phyloP scores from a whole-genome alignment of 2,888 invertebrate species.

The Chaitophorus viminalis region DNA sequence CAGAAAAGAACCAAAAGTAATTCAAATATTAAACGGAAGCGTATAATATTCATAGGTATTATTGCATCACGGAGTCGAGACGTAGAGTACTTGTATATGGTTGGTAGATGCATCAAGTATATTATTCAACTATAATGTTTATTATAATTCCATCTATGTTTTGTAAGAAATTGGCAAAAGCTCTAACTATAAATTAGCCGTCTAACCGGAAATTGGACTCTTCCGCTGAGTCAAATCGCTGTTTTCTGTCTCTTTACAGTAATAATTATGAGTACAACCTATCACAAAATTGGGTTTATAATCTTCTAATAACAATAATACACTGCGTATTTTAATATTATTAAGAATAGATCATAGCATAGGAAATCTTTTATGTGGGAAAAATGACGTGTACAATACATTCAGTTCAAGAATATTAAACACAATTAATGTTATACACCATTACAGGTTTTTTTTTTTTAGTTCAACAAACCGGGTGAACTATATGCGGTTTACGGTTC shows the following conservation, averaged over 20 bases:
- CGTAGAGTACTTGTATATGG: not conserved
- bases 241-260: too few species aligned
- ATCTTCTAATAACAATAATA: too few species aligned
- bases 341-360: too few species aligned
- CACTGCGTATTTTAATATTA: too few species aligned
- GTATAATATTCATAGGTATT: not conserved
- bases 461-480: slow-evolving; percentile 39
- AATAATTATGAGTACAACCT: too few species aligned
- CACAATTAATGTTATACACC: slow-evolving; percentile 1
- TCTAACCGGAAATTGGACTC: too few species aligned
- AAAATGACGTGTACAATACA: not conserved
- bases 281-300: too few species aligned
- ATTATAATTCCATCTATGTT: not conserved
- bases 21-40: slow-evolving; percentile 25
- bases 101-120: too few species aligned
- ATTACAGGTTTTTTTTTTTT: not conserved
- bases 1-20: not conserved
- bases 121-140: not conserved
- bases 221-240: too few species aligned
- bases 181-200: too few species aligned
- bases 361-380: too few species aligned
- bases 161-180: too few species aligned
- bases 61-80: not conserved
- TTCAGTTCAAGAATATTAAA: slow-evolving; percentile 25
- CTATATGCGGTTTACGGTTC: slow-evolving; percentile 21